Percentiles rank a stretch among this genome's conserved stretches.
Evolutionary conservation across 2,113 vertebrate species (phyloP).

Genomic region (Calidris pugnax): DNA sequence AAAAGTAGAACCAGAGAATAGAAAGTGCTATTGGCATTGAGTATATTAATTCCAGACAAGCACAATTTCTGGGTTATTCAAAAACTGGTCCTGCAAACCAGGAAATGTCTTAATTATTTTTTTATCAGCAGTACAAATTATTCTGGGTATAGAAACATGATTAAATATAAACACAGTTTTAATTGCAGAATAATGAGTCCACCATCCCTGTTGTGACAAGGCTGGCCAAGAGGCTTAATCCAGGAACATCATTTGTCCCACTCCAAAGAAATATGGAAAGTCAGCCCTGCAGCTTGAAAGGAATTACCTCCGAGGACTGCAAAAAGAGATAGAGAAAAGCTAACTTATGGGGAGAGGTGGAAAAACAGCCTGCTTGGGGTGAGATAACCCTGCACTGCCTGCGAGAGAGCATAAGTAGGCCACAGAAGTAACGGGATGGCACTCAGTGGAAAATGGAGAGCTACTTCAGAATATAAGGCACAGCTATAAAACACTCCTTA

Average conservation of each 20-base stretch:
- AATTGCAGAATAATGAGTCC: background rate
- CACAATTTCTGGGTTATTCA: background rate
- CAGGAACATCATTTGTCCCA: background rate
- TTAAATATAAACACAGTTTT: background rate
- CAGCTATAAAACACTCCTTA: background rate
- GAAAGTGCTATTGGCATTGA: background rate
- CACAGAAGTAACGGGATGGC: background rate
- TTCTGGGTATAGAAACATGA: background rate
- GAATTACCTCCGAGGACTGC: background rate
- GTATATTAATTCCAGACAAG: background rate
- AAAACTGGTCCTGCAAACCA: background rate
- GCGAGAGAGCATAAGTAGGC: background rate
- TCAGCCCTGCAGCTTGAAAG: background rate
- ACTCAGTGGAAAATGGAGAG: background rate
- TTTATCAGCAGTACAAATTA: background rate
- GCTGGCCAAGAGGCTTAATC: background rate
- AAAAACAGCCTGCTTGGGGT: background rate
- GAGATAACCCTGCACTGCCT: background rate
- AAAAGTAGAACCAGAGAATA: background rate
- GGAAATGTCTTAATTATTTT: background rate
- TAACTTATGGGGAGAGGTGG: fast-evolving
- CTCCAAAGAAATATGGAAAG: background rate
- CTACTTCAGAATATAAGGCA: background rate
- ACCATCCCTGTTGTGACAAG: background rate
- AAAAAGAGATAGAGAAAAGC: background rate